Evolutionary conservation across 2,888 invertebrate genomes (phyloP).

Genomic region (Erebia epiphron): DNA sequence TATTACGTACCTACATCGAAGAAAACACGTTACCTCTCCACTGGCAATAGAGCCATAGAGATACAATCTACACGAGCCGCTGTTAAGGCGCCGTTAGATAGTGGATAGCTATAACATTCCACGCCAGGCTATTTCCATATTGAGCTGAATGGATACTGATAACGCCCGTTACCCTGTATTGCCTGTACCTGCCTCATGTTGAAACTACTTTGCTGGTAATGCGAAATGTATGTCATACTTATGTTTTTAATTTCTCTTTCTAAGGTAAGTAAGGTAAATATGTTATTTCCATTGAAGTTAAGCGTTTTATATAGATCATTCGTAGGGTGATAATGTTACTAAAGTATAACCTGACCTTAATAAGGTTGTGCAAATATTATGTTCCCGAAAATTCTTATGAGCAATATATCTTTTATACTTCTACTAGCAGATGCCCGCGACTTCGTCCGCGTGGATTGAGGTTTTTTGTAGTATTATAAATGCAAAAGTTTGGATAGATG

Average conservation of each 20-base stretch:
- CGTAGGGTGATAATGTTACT: too few species aligned
- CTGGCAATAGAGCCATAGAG: slow-evolving; percentile 58
- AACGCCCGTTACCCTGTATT: slow-evolving; percentile 33
- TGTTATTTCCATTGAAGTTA: too few species aligned
- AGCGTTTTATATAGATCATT: too few species aligned
- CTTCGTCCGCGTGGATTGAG: too few species aligned
- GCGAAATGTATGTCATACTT: slow-evolving; percentile 4
- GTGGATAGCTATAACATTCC: slow-evolving; percentile 55
- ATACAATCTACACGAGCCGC: slow-evolving; percentile 55
- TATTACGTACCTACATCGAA: slow-evolving; percentile 12
- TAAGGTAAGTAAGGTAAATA: too few species aligned
- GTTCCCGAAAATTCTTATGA: too few species aligned
- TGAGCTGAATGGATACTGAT: slow-evolving; percentile 54
- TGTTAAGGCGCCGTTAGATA: slow-evolving; percentile 56
- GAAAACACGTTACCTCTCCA: slow-evolving; percentile 14
- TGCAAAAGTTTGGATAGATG: too few species aligned
- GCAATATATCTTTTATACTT: too few species aligned
- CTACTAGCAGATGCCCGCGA: too few species aligned
- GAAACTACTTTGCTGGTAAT: slow-evolving; percentile 15
- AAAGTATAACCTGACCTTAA: too few species aligned
- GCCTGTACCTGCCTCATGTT: slow-evolving; percentile 25
- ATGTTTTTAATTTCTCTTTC: not conserved
- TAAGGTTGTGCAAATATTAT: too few species aligned
- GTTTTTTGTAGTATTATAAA: too few species aligned
- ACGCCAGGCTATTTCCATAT: slow-evolving; percentile 65